Base-by-base conservation (phyloP, 2,113 vertebrate species). In the Periophthalmodon schlosseri region DNA sequence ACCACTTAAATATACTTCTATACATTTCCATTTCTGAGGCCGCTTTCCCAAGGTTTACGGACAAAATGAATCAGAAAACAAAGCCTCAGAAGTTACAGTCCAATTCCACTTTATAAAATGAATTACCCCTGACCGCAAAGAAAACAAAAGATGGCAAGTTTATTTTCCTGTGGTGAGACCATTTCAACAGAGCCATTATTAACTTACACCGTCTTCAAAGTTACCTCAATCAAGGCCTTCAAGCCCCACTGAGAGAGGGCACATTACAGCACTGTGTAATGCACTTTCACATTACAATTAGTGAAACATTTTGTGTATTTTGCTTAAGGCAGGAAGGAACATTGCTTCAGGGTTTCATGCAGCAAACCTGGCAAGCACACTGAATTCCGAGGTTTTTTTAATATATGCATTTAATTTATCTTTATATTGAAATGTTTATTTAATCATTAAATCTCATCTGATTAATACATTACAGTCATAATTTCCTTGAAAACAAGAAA, bases 41-140 rank as follows among this genome's bases (percentile, higher is more conserved):
- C 82, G 89, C 91, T 92, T 93, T 87, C 65, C 73, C 80, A 57
- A 39, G 75, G 89, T 84, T 76, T 61, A 52, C 80, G 87, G 88
- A 75, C 66, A 80, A 84, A 92, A 92, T 89, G 88, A 93, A 91
- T 93, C 90, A 91, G 85, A 85, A 87, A 91, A 93, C 91, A 93
- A 93, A 80, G 82, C 75, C 84, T 77, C 69, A 68, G 76, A 88
- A 88, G 80, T 85, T 77, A 79, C 78, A 71, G 65, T 79, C 80
- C 77, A 75, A 77, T 88, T 88, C 79, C 76, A 76, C 85, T 92
- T 87, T 88, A 75, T 84, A 86, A 87, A 89, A 90, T 88, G 86
- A 89, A 89, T 91, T 90, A 90, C 89, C 61, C 34, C 79, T 24
- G 21, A 90, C 91, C 90, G 86, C 90, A 89, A 92, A 66, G 77